These are phyloP conservation scores for Macroteleia sp. DNA, from an alignment of 2,888 invertebrate genomes.

Conservation along the genomic window DNA sequence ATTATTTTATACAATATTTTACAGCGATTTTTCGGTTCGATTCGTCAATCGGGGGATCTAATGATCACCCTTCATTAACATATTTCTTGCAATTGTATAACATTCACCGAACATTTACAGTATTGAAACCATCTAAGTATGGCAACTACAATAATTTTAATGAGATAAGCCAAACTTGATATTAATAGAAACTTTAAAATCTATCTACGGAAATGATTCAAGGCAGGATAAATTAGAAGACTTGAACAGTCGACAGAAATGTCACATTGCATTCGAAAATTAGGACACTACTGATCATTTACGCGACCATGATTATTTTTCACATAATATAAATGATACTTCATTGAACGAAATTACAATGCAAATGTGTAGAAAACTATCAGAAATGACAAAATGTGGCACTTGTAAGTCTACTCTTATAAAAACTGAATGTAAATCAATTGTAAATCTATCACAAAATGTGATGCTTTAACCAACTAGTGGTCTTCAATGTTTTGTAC, in stretches of 20 bases:
- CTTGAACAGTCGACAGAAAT: slow-evolving; percentile 1
- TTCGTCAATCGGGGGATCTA: too few relatives aligned
- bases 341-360: slow-evolving; percentile 10
- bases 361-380: slow-evolving; percentile 2
- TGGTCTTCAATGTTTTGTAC: slow-evolving; percentile 9
- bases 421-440: background rate
- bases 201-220: background rate
- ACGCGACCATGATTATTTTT: slow-evolving; percentile 12
- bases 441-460: slow-evolving; percentile 4
- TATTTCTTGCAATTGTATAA: too few relatives aligned
- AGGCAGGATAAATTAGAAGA: background rate
- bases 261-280: slow-evolving; percentile 2
- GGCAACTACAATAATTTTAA: slow-evolving; percentile 1
- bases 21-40: too few relatives aligned
- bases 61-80: too few relatives aligned
- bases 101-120: too few relatives aligned
- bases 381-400: slow-evolving; percentile 7
- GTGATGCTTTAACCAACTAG: slow-evolving; percentile 2
- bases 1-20: too few relatives aligned
- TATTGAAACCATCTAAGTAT: background rate
- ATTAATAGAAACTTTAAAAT: slow-evolving; percentile 1
- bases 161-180: slow-evolving; percentile 5
- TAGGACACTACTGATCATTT: slow-evolving; percentile 1
- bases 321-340: background rate
- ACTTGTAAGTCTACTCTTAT: slow-evolving; percentile 10